Percentiles rank a stretch among this genome's conserved stretches.
Evolutionary conservation across 2,113 vertebrate genomes (phyloP).

Genomic region (Cephalopterus ornatus): DNA sequence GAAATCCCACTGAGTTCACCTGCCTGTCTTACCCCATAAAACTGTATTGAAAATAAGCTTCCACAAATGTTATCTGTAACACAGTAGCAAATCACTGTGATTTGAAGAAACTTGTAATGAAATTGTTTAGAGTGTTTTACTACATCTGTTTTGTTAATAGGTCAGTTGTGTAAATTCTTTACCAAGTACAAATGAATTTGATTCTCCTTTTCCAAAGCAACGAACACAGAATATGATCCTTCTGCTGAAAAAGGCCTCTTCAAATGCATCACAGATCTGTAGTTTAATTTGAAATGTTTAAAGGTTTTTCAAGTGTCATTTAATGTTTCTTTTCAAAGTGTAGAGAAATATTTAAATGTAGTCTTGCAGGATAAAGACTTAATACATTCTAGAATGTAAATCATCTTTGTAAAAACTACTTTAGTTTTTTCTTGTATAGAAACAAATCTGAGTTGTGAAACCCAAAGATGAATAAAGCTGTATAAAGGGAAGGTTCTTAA

Average conservation of each 20-base stretch:
- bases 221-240: neutral
- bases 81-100: neutral
- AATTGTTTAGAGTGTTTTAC: neutral
- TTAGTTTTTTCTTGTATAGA: neutral
- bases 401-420: neutral
- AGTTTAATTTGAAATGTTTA: neutral
- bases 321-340: neutral
- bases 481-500: conserved; percentile 27
- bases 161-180: neutral
- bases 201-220: neutral
- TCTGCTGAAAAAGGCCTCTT: neutral
- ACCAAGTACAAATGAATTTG: neutral
- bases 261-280: neutral
- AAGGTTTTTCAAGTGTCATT: neutral
- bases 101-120: neutral
- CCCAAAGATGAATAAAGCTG: conserved; percentile 58
- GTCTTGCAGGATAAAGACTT: neutral
- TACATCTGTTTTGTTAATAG: neutral
- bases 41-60: neutral
- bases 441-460: conserved; percentile 22
- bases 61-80: neutral
- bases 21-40: neutral
- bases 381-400: neutral
- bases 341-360: neutral
- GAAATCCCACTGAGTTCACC: neutral